Percentiles rank a stretch among this genome's conserved stretches.
Conservation (phyloP, 2,113 vertebrate species). For the Myrmecobius fasciatus region DNA sequence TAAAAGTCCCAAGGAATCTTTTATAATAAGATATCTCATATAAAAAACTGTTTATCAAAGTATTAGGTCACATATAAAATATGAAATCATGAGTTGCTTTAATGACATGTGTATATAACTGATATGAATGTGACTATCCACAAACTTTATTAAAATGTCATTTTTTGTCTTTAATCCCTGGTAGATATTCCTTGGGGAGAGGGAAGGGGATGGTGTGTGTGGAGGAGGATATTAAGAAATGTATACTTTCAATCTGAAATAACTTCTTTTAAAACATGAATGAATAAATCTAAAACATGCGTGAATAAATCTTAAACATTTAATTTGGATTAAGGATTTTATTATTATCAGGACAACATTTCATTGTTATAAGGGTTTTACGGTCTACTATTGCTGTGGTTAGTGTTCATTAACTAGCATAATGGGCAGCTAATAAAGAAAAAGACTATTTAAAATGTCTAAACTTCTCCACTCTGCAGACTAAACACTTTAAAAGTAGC, state of each 20-base stretch:
- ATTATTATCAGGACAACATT: constrained; percentile 26
- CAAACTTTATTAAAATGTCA: constrained; percentile 27
- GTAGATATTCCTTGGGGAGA: background rate
- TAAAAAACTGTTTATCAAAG: background rate
- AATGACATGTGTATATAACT: constrained; percentile 30
- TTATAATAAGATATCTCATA: background rate
- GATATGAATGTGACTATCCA: constrained; percentile 7
- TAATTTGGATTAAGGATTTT: background rate
- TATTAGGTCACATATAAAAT: constrained; percentile 21
- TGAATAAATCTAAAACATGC: background rate
- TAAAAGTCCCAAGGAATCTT: background rate
- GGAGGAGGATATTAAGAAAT: background rate
- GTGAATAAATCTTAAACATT: background rate
- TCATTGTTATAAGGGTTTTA: constrained; percentile 9
- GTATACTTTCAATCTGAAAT: constrained; percentile 2
- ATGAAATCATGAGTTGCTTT: constrained; percentile 7
- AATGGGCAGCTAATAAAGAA: constrained; percentile 16
- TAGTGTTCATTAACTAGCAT: background rate
- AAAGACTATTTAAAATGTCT: constrained; percentile 26
- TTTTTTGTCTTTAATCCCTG: constrained; percentile 6
- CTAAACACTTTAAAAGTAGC: constrained; percentile 2
- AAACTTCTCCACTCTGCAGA: background rate
- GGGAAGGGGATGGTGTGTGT: background rate
- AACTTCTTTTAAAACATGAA: background rate
- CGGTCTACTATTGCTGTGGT: background rate